Conservation (phyloP, 2,888 invertebrate genomes). For the Adelphocoris suturalis region DNA sequence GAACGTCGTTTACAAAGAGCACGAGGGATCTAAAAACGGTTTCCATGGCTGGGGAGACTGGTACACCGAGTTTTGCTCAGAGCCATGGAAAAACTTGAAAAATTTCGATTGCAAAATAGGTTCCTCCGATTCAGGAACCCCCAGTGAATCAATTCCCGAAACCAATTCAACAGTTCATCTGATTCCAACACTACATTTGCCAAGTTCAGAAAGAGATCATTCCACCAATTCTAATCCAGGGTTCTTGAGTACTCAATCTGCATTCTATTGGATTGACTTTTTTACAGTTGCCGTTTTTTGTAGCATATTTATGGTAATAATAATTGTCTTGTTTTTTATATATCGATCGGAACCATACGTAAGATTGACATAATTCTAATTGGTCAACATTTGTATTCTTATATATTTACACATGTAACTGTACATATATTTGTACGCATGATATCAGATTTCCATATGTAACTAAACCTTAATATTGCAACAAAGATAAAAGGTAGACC, state of each 20-base stretch:
- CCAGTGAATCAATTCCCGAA: background rate
- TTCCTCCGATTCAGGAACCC: background rate
- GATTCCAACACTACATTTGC: background rate
- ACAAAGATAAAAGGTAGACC: too few species aligned
- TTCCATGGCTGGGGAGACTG: conserved; percentile 59
- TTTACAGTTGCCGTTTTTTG: background rate
- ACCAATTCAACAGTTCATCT: background rate
- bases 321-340: background rate
- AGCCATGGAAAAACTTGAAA: conserved; percentile 13
- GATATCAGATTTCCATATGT: too few species aligned
- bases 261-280: background rate
- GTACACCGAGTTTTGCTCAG: conserved; percentile 28
- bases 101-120: background rate
- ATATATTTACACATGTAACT: too few species aligned
- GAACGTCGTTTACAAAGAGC: conserved; percentile 24
- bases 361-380: background rate
- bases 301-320: background rate
- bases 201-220: too few species aligned
- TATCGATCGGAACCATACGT: background rate
- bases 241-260: background rate
- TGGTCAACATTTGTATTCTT: too few species aligned
- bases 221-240: background rate
- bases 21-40: background rate
- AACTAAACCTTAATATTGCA: too few species aligned
- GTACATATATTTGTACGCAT: too few species aligned